Evolutionary conservation across 1,140 invertebrate genomes (phyloP), one percentile per base, ranked within the genome.

Genomic region (Drosophila nigromelanica): DNA sequence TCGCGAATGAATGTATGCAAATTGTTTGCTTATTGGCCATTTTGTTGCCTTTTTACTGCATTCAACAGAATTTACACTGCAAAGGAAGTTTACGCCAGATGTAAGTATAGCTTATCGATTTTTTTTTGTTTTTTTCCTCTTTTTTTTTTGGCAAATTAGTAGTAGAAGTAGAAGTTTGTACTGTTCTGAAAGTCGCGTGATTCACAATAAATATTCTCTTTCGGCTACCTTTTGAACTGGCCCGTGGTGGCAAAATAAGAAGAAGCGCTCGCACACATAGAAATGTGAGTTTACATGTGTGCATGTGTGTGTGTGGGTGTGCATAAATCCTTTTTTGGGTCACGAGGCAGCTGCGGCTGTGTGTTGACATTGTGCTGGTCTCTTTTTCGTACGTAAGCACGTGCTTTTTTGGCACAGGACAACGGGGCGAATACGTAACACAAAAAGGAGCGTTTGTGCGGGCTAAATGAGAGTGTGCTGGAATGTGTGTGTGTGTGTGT

Each of bases 341-440:
- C 83, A 89, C 83, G 83, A 78, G 83, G 78, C 78, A 81, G 67
- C 80, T 70, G 60, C 59, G 66, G 48, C 59, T 74, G 73, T 70
- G 70, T 89, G 85, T 89, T 89, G 83, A 89, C 83, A 89, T 89
- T 89, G 83, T 89, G 79, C 83, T 89, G 83, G 68, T 77, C 76
- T 89, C 83, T 80, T 87, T 72, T 77, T 66, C 24, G 51, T 68
- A 71, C 66, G 74, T 69, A 55, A 83, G 80, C 82, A 89, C 83
- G 83, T 89, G 83, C 75, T 89, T 83, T 89, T 87, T 83, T 85
- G 71, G 68, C 67, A 75, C 67, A 70, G 72, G 54, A 56, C 64
- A 66, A 50, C 51, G 50, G 33, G 30, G 52, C 45, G 76, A 64
- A 80, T 86, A 86, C 82, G 82, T 86, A 86, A 86, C 83, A 62